Conservation (phyloP, 2,113 vertebrate species). For the Chlamydotis undulata region DNA sequence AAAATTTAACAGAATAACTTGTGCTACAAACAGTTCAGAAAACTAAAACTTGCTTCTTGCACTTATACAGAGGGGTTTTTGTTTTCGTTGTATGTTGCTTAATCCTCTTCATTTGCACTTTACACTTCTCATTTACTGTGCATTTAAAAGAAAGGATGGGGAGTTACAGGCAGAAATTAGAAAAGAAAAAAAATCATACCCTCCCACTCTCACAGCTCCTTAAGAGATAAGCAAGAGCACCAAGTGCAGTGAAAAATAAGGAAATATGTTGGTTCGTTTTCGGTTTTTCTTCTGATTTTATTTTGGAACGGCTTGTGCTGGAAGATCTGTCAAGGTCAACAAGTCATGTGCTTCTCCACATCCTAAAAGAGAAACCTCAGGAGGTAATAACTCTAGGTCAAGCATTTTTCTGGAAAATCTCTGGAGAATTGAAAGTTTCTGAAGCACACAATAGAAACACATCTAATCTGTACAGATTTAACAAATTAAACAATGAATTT, state of each 20-base stretch:
- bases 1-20: neutral
- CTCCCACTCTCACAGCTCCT: neutral
- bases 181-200: neutral
- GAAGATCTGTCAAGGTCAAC: neutral
- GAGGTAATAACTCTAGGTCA: neutral
- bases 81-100: neutral
- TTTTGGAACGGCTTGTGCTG: neutral
- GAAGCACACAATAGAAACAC: neutral
- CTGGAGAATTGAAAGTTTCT: neutral
- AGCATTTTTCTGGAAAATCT: neutral
- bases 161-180: neutral
- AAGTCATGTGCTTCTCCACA: neutral
- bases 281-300: neutral
- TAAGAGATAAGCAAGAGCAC: neutral
- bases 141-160: neutral
- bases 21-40: neutral
- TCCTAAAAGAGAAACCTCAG: neutral
- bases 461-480: neutral
- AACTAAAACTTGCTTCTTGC: neutral
- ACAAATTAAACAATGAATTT: neutral
- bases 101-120: neutral
- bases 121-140: neutral
- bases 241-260: neutral
- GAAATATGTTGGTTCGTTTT: neutral
- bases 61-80: rapidly evolving